These are phyloP conservation scores for Benthosema pterotum DNA, from an alignment of 2,797 vertebrate genomes.

Conservation along the genomic window DNA sequence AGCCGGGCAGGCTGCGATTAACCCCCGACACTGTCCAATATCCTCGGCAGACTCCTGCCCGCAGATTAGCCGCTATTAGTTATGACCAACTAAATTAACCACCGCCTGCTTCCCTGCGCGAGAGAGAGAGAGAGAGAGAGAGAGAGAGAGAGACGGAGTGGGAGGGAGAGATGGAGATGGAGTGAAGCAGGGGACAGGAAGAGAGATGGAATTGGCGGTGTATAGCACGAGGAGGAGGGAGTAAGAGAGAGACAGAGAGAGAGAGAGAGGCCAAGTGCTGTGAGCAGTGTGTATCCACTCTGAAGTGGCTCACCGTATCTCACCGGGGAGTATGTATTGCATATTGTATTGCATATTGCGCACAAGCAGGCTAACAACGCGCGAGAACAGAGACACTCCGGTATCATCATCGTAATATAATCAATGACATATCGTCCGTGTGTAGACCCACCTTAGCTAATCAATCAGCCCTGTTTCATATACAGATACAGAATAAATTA, in stretches of 20 bases:
- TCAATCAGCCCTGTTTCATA: conserved; percentile 16
- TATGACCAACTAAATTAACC: conserved; percentile 99
- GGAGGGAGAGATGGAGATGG: conserved; percentile 71
- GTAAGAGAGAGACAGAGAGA: conserved; percentile 63
- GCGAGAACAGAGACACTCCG: conserved; percentile 16
- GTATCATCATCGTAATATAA: conserved; percentile 34
- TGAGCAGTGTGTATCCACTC: conserved; percentile 47
- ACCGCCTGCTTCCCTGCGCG: conserved; percentile 81
- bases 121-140: conserved; percentile 35
- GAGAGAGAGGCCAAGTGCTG: conserved; percentile 61
- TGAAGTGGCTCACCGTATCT: conserved; percentile 59
- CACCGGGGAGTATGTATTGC: conserved; percentile 32
- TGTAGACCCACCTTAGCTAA: neutral
- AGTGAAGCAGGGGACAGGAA: conserved; percentile 50
- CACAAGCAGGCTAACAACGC: conserved; percentile 17
- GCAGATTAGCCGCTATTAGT: conserved; percentile 99
- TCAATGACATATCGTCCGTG: neutral
- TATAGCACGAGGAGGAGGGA: conserved; percentile 61
- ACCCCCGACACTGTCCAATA: conserved; percentile 99
- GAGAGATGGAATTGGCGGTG: conserved; percentile 41
- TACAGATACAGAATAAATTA: neutral
- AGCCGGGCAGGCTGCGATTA: conserved; percentile 99
- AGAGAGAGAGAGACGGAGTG: conserved; percentile 22
- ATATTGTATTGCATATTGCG: conserved; percentile 14
- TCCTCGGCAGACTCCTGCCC: conserved; percentile 97